These are phyloP conservation scores for Grammomys dolichurus DNA, from an alignment of 2,113 vertebrate genomes.

Conservation along the genomic window DNA sequence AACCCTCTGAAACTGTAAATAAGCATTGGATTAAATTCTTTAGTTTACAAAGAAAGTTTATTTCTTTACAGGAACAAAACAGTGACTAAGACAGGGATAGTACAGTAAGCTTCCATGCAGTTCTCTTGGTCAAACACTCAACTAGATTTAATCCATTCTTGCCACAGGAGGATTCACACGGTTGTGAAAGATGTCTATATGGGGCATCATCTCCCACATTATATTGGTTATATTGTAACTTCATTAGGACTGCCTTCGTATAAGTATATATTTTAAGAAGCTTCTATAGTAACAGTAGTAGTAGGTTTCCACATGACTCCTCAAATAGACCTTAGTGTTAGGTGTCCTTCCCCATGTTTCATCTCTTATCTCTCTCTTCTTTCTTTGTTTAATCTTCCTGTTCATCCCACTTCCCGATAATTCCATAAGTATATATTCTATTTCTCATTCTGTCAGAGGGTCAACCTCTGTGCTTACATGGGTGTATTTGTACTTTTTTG, in stretches of 20 bases:
- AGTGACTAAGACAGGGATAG: not conserved
- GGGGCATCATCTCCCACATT: not conserved
- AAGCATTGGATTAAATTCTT: not conserved
- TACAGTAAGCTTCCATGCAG: not conserved
- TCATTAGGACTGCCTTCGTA: not conserved
- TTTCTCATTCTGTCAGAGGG: not conserved
- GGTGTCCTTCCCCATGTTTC: not conserved
- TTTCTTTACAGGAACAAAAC: not conserved
- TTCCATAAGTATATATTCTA: not conserved
- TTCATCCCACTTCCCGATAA: not conserved
- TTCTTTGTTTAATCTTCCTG: not conserved
- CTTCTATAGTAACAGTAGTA: not conserved
- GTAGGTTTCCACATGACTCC: not conserved
- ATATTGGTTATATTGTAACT: not conserved
- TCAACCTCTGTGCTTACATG: not conserved
- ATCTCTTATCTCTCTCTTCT: not conserved
- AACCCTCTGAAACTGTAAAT: not conserved
- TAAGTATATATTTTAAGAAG: not conserved
- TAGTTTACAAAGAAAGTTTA: not conserved
- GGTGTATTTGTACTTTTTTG: not conserved
- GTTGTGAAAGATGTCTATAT: not conserved
- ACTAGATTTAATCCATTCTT: not conserved
- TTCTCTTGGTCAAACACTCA: not conserved
- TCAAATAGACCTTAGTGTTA: not conserved
- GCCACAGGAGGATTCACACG: not conserved